Conservation (phyloP, 2,888 invertebrate genomes). For the Fragum whitleyi region DNA sequence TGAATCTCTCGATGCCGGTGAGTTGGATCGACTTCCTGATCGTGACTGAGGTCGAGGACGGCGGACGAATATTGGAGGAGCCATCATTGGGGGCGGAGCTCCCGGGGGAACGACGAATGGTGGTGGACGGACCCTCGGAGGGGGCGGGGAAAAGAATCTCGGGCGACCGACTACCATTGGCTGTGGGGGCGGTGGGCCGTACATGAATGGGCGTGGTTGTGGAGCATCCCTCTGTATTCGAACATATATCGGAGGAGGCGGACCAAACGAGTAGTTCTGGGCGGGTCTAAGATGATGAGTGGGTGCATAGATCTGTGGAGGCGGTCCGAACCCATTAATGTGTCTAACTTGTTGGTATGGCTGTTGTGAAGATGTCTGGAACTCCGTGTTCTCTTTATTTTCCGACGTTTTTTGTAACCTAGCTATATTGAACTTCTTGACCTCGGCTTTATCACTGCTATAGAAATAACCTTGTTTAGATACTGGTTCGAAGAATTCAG, state of each 20-base stretch:
- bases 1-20: slow-evolving; percentile 52
- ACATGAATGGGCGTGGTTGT: slow-evolving; percentile 34
- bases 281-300: slow-evolving; percentile 2
- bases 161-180: slow-evolving; percentile 60
- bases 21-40: slow-evolving; percentile 54
- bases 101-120: slow-evolving; percentile 49
- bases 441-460: slow-evolving; percentile 73
- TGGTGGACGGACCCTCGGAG: slow-evolving; percentile 63
- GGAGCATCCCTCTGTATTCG: slow-evolving; percentile 24
- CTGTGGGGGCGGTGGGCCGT: slow-evolving; percentile 53
- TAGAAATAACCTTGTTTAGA: slow-evolving; percentile 82
- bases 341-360: neutral
- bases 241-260: slow-evolving; percentile 15
- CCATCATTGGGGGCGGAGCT: slow-evolving; percentile 54
- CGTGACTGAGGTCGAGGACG: slow-evolving; percentile 44
- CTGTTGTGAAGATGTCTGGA: neutral
- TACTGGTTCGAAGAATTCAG: slow-evolving; percentile 79
- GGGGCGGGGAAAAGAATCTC: slow-evolving; percentile 79
- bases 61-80: slow-evolving; percentile 45
- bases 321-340: slow-evolving; percentile 19
- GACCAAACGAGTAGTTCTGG: neutral
- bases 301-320: neutral
- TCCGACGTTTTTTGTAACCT: slow-evolving; percentile 50
- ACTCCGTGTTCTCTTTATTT: slow-evolving; percentile 6
- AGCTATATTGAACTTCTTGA: slow-evolving; percentile 79